phyloP scores from a whole-genome alignment of 2,888 invertebrate species.

The Platypus cylindrus region DNA sequence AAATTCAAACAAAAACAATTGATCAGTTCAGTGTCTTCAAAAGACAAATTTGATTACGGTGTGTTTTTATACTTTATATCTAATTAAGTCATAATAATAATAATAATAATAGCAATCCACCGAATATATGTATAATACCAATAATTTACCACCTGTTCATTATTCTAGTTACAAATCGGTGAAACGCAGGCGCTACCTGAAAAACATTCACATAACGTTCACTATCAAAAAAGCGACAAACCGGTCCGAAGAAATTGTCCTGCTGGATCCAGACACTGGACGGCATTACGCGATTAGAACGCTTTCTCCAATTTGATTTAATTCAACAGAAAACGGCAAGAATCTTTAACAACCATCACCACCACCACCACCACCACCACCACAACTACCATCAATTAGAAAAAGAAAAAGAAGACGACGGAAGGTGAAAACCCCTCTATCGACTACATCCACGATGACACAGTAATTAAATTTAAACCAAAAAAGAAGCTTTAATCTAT shows the following conservation, averaged over 20 bases:
- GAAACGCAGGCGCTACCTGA: constrained; percentile 20
- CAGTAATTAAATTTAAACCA: no score
- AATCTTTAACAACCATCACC: background rate
- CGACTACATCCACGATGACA: constrained; percentile 21
- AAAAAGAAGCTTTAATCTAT: constrained; percentile 9
- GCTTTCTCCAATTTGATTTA: no score
- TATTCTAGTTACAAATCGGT: constrained; percentile 4
- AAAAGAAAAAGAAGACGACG: constrained; percentile 9
- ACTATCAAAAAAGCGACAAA: constrained; percentile 10
- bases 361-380: constrained; percentile 6
- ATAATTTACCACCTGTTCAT: constrained; percentile 12
- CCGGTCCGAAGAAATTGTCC: constrained; percentile 10
- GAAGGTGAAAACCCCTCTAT: constrained; percentile 16
- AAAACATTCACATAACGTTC: no score
- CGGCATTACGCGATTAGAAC: constrained; percentile 7
- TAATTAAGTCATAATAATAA: no score
- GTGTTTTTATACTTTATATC: no score
- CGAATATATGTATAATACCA: no score
- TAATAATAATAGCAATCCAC: no score
- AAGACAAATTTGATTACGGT: no score
- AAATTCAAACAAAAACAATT: no score
- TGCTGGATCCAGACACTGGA: constrained; percentile 9
- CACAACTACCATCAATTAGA: constrained; percentile 4
- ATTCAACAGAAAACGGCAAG: no score
- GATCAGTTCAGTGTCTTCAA: no score